A percentile compares a stretch with the other conserved stretches of the same genome.
These are phyloP conservation scores for Pelecanoides urinatrix DNA, from an alignment of 2,113 vertebrate genomes.

Conservation along the genomic window DNA sequence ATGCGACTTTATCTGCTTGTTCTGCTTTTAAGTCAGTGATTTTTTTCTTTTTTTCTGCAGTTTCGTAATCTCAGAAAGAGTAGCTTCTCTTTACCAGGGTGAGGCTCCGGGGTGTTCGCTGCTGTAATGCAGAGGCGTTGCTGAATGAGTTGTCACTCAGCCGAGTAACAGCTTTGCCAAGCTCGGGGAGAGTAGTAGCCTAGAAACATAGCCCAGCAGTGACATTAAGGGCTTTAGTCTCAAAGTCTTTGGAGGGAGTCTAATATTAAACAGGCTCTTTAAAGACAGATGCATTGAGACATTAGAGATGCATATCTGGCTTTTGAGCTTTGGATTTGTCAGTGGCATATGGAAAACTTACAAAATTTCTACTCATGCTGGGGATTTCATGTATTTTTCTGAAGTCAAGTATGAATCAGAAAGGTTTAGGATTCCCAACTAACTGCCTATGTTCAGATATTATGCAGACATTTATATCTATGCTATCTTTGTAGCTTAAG, in stretches of 20 bases:
- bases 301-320: not conserved
- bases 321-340: not conserved
- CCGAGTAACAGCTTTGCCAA: not conserved
- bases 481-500: not conserved
- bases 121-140: not conserved
- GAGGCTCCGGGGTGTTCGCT: not conserved
- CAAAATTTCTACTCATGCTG: not conserved
- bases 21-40: not conserved
- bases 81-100: not conserved
- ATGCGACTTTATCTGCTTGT: not conserved
- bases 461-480: not conserved
- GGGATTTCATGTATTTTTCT: not conserved
- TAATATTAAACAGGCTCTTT: not conserved
- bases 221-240: not conserved
- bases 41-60: too few species aligned
- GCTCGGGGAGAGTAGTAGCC: rapidly evolving
- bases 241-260: not conserved
- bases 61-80: not conserved
- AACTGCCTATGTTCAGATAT: not conserved
- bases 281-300: not conserved
- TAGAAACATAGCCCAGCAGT: not conserved
- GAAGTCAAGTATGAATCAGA: not conserved
- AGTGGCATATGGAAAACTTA: not conserved
- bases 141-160: not conserved
- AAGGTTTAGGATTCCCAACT: not conserved